These are phyloP conservation scores for Mallotus villosus DNA, from an alignment of 2,797 vertebrate species.

Conservation along the genomic window DNA sequence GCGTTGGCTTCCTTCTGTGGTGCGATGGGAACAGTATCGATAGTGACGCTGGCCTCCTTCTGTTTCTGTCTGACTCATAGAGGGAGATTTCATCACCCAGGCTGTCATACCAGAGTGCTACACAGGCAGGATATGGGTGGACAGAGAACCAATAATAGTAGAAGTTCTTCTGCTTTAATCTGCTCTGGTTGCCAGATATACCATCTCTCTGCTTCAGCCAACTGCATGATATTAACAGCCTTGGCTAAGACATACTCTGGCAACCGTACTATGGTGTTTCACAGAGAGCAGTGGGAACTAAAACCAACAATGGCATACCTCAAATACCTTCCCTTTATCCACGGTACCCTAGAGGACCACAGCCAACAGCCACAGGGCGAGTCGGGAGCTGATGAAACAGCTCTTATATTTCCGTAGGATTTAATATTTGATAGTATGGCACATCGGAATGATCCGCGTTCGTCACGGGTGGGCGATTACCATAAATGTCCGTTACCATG, in stretches of 20 bases:
- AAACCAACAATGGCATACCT: constrained; percentile 34
- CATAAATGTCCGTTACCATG: not conserved
- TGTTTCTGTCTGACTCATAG: constrained; percentile 42
- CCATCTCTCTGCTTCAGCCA: constrained; percentile 39
- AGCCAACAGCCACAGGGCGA: constrained; percentile 5
- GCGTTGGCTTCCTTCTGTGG: constrained; percentile 27
- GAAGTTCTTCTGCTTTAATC: constrained; percentile 45
- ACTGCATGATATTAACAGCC: constrained; percentile 42
- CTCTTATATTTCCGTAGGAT: not conserved
- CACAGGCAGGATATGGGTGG: constrained; percentile 27
- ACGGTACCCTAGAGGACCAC: constrained; percentile 22
- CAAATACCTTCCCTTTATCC: constrained; percentile 18
- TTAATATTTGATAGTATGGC: not conserved
- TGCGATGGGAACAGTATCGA: constrained; percentile 13
- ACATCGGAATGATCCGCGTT: not conserved
- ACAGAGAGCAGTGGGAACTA: constrained; percentile 14
- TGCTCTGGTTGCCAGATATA: constrained; percentile 37
- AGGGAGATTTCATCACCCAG: constrained; percentile 40
- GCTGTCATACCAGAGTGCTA: constrained; percentile 46
- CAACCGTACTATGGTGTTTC: not conserved
- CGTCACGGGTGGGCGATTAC: not conserved
- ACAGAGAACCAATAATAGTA: constrained; percentile 60
- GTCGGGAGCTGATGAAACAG: not conserved
- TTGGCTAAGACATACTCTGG: constrained; percentile 1
- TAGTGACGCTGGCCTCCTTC: constrained; percentile 29